These are phyloP conservation scores for Drosophila setosimentum DNA, from an alignment of 2,888 invertebrate genomes.

Conservation along the genomic window DNA sequence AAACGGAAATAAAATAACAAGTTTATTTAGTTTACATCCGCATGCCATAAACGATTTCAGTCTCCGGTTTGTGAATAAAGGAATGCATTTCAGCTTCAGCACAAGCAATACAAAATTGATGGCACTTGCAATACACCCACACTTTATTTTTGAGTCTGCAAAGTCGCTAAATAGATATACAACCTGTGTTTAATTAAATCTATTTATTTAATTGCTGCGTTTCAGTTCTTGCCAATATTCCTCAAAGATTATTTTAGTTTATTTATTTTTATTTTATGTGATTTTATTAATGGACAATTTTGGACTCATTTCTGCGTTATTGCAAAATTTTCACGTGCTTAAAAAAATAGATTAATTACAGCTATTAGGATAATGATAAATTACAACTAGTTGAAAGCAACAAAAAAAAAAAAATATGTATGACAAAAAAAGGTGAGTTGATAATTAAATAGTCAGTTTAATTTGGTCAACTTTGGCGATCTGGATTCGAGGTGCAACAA, in stretches of 20 bases:
- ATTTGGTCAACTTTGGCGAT: neutral
- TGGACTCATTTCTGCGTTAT: slow-evolving; percentile 8
- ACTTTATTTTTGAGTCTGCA: no score
- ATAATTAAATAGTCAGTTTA: neutral
- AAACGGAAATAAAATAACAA: neutral
- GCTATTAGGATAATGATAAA: slow-evolving; percentile 24
- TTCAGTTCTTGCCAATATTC: no score
- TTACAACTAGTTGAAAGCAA: slow-evolving; percentile 19
- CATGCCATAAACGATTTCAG: no score
- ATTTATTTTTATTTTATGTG: neutral
- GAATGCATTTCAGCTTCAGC: no score
- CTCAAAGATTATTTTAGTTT: neutral
- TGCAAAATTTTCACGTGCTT: slow-evolving; percentile 26
- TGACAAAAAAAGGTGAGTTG: neutral
- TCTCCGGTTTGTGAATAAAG: no score
- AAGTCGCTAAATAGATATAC: no score
- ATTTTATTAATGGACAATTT: slow-evolving; percentile 27
- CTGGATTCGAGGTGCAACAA: neutral
- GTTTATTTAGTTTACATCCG: no score
- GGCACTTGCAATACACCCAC: no score
- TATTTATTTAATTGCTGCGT: no score
- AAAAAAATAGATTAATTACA: slow-evolving; percentile 4
- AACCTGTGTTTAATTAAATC: no score
- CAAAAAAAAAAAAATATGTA: slow-evolving; percentile 2
- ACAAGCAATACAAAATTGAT: no score